Base-by-base conservation (phyloP, 2,113 vertebrate species). In the Sebastes fasciatus region DNA sequence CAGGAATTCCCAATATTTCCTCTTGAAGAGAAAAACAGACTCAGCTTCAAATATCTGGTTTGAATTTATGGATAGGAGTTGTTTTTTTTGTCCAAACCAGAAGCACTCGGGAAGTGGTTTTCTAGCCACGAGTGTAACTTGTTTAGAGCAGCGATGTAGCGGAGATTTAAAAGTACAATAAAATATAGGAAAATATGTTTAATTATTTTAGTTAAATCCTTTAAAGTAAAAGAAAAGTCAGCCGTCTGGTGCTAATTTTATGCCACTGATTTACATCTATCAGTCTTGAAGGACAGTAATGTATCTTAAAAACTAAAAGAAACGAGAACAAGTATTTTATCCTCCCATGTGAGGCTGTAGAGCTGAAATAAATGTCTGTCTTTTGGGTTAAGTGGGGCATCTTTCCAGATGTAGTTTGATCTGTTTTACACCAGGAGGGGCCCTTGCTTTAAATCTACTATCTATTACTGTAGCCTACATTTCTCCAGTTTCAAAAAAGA, bases 351-450 rank as follows among this genome's bases (percentile, higher is more conserved):
- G 45, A 68, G 55, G 34, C 54, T 61, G 43, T n/a, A 34, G 0
- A n/a, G 16, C 19, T 63, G 6, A 5, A 54, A 54, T 34, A 34
- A 34, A 34, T 4, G 34, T 40, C 5, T 0, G 1, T 48, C 42
- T 55, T 34, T 17, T 5, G 16, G 66, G 42, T 10, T 43, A 57
- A 42, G 42, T 55, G 8, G 34, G 62, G 16, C 52, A 58, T n/a
- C 54, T 3, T 34, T 52, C 46, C 77, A 68, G 79, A 75, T 78
- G 86, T 13, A 83, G 82, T 85, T 76, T 9, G 7, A 4, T 23
- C 8, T 42, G 16, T 54, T 9, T 7, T 13, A 19, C 89, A 79
- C 48, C 52, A 88, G 85, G 88, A 75, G 89, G 89, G 10, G 82
- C 85, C 40, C 49, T 84, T 63, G 78, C 45, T 73, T 34, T 40